These are phyloP conservation scores for Hyperopisus bebe DNA, from an alignment of 2,113 vertebrate genomes.

Conservation along the genomic window DNA sequence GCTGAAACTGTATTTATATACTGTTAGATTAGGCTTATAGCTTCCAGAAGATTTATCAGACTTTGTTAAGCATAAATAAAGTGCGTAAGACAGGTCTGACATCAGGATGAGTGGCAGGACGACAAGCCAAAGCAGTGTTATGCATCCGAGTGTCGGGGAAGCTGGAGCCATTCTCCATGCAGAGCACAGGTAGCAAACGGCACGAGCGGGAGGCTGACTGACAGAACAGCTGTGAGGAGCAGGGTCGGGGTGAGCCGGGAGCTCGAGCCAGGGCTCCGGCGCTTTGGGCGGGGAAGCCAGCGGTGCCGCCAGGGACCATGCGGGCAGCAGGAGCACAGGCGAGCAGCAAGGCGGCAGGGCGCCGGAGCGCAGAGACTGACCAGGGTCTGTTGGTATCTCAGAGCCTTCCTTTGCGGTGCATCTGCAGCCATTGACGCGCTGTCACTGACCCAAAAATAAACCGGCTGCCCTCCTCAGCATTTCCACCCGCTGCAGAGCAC, in stretches of 20 bases:
- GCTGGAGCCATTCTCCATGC: conserved; percentile 1
- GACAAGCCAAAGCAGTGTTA: neutral
- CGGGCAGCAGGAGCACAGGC: conserved; percentile 4
- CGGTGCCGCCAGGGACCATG: neutral
- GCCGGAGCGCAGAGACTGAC: conserved; percentile 52
- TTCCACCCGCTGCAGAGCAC: conserved; percentile 46
- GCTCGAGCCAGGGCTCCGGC: neutral
- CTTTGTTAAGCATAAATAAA: neutral
- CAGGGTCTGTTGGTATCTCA: conserved; percentile 79
- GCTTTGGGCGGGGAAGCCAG: neutral
- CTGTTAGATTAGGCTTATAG: neutral
- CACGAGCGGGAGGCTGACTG: neutral
- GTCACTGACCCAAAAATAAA: conserved; percentile 74
- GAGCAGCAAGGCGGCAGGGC: neutral
- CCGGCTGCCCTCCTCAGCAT: conserved; percentile 58
- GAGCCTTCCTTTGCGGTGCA: conserved; percentile 71
- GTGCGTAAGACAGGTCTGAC: neutral
- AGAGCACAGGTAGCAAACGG: neutral
- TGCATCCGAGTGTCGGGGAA: neutral
- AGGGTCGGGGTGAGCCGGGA: neutral
- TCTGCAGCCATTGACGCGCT: conserved; percentile 77
- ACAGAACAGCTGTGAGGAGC: neutral
- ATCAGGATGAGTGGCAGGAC: neutral
- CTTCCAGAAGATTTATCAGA: neutral
- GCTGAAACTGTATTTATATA: neutral